A percentile compares a stretch with the other conserved stretches of the same genome.
phyloP scores from a whole-genome alignment of 2,113 vertebrate genomes.

The Pterocles orientalis region DNA sequence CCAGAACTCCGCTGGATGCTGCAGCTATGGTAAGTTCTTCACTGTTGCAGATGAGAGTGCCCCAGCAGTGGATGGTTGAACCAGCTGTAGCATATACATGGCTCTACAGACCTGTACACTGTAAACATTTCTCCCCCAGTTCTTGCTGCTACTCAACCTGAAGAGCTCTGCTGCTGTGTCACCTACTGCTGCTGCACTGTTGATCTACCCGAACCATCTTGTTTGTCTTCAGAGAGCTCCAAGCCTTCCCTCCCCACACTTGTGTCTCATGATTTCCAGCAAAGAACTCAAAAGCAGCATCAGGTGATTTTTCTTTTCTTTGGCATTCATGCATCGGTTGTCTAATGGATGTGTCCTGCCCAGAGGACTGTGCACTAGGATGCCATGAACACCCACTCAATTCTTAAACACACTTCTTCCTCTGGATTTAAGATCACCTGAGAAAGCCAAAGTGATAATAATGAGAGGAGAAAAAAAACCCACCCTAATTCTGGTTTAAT shows the following conservation, averaged over 20 bases:
- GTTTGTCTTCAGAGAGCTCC: not conserved
- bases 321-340: accelerated
- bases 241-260: not conserved
- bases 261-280: not conserved
- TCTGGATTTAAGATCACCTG: not conserved
- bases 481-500: not conserved
- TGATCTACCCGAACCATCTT: not conserved
- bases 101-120: not conserved
- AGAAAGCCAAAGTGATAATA: not conserved
- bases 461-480: accelerated
- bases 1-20: not conserved
- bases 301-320: not conserved
- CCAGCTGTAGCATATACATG: not conserved
- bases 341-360: not conserved
- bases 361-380: not conserved
- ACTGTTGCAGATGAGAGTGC: not conserved
- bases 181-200: not conserved
- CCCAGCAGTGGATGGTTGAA: accelerated
- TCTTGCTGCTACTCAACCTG: not conserved
- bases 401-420: not conserved
- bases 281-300: not conserved
- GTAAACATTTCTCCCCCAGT: not conserved
- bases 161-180: not conserved
- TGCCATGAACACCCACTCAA: accelerated
- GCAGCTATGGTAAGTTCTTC: not conserved